A percentile compares a stretch with the other conserved stretches of the same genome.
Evolutionary conservation across 2,888 invertebrate genomes (phyloP).

Genomic region (Ectobius pallidus): DNA sequence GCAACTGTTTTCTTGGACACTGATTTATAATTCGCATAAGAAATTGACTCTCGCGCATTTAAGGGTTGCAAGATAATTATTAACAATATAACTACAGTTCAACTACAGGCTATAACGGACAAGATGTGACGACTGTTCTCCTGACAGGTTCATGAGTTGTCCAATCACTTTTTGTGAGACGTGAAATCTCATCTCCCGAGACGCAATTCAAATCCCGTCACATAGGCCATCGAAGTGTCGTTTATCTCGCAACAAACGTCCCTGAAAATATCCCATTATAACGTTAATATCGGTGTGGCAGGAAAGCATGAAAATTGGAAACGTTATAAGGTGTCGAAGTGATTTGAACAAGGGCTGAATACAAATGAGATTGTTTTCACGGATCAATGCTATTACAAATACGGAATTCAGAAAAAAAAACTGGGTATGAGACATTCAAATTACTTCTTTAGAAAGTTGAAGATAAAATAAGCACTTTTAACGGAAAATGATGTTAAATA

Average conservation of each 20-base stretch:
- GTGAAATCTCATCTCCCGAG: background rate
- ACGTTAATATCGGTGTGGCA: background rate
- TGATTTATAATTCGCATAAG: too few species aligned
- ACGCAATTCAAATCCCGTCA: background rate
- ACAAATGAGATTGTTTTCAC: background rate
- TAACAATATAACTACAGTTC: too few species aligned
- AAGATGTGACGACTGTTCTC: background rate
- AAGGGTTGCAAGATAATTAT: too few species aligned
- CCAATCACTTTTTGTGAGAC: background rate
- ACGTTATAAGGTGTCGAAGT: background rate
- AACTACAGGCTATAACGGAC: too few species aligned
- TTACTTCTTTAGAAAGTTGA: too few species aligned
- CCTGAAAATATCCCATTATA: conserved; percentile 2
- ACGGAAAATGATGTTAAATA: too few species aligned
- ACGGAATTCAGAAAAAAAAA: too few species aligned
- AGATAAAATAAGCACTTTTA: too few species aligned
- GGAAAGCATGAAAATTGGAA: background rate
- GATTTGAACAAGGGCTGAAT: background rate
- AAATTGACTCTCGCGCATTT: too few species aligned
- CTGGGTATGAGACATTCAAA: too few species aligned
- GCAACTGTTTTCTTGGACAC: too few species aligned
- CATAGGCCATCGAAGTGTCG: background rate
- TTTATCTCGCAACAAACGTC: background rate
- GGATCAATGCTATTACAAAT: too few species aligned
- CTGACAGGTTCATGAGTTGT: background rate